phyloP scores from a whole-genome alignment of 1,140 invertebrate genomes.

The Ectropis grisescens region DNA sequence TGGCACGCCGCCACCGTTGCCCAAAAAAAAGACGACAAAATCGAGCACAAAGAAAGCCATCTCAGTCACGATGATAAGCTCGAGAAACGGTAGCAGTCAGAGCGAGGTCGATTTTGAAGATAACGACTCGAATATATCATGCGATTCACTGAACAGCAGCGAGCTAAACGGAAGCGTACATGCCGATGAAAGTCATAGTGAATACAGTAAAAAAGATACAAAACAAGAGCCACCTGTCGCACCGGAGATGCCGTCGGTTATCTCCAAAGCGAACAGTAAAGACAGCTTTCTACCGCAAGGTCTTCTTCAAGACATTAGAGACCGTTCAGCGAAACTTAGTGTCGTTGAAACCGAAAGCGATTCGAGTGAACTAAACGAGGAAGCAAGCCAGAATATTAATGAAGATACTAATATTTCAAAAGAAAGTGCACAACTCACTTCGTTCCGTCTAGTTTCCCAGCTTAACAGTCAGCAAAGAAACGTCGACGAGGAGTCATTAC shows the following conservation, averaged over 20 bases:
- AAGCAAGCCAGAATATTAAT: constrained; percentile 54
- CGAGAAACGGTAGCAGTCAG: constrained; percentile 63
- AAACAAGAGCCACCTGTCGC: constrained; percentile 38
- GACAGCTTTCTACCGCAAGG: constrained; percentile 71
- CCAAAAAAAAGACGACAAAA: constrained; percentile 74
- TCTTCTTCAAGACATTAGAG: constrained; percentile 74
- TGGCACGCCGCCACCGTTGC: constrained; percentile 78
- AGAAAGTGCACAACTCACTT: constrained; percentile 61
- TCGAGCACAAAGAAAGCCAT: constrained; percentile 60
- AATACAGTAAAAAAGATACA: constrained; percentile 58
- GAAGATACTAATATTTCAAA: constrained; percentile 55
- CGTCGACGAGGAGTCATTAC: constrained; percentile 37
- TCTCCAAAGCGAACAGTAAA: constrained; percentile 40
- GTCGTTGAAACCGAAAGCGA: constrained; percentile 56
- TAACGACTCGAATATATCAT: constrained; percentile 79
- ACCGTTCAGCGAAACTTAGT: constrained; percentile 67
- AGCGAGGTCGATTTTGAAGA: constrained; percentile 75
- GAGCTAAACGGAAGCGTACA: constrained; percentile 70
- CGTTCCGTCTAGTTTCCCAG: constrained; percentile 66
- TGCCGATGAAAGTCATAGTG: constrained; percentile 57
- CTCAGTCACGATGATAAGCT: constrained; percentile 62
- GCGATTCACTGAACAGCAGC: constrained; percentile 78
- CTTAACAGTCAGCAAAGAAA: constrained; percentile 52
- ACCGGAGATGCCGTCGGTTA: constrained; percentile 28
- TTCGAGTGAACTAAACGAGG: constrained; percentile 28